A percentile compares a stretch with the other conserved stretches of the same genome.
Conservation (phyloP, 2,888 invertebrate genomes). For the Phalangium opilio region DNA sequence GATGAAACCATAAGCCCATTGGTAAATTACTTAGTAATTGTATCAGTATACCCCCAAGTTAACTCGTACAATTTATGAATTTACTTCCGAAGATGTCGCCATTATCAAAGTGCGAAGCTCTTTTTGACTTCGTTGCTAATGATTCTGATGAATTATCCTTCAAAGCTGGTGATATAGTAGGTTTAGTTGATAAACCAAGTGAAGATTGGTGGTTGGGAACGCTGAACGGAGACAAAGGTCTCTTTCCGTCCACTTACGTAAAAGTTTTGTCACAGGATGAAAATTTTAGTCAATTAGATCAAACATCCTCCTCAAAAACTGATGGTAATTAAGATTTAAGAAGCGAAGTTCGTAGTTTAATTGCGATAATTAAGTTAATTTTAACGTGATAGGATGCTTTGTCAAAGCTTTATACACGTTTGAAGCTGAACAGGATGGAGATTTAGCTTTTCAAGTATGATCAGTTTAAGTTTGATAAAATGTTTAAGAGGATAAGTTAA, state of each 20-base stretch:
- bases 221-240: background rate
- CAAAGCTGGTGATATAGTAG: slow-evolving; percentile 3
- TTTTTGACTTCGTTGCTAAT: slow-evolving; percentile 2
- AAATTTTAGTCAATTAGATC: background rate
- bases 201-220: slow-evolving; percentile 6
- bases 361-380: too few relatives aligned
- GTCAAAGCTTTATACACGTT: background rate
- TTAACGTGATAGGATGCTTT: background rate
- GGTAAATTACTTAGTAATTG: too few relatives aligned
- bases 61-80: too few relatives aligned
- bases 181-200: background rate
- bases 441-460: slow-evolving; percentile 1
- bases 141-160: slow-evolving; percentile 5
- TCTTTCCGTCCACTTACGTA: slow-evolving; percentile 4
- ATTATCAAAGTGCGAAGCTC: background rate
- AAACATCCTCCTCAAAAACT: too few relatives aligned
- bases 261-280: background rate
- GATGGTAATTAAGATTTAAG: too few relatives aligned
- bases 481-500: background rate
- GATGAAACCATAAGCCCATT: too few relatives aligned
- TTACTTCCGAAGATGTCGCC: too few relatives aligned
- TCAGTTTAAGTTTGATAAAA: background rate
- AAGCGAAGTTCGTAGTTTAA: too few relatives aligned
- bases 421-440: background rate
- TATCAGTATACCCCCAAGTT: too few relatives aligned